Base-by-base conservation (phyloP, 2,113 vertebrate species). In the Bufo bufo region DNA sequence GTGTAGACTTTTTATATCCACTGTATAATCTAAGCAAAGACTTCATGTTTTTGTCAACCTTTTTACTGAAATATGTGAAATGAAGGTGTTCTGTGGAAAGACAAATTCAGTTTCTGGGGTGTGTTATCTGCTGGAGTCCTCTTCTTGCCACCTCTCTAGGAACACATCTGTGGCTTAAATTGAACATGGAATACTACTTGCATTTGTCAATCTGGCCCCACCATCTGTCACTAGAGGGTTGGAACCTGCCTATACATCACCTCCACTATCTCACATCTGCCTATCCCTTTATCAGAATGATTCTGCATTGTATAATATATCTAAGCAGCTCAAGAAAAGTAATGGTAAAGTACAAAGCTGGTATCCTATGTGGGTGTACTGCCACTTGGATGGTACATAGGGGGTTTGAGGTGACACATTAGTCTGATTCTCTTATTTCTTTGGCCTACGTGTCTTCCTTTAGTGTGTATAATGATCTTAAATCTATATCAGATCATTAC, bases 221-320 rank as follows among this genome's bases (percentile, higher is more conserved):
- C 95, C 95, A 95, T 94, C 94, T 95, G 94, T 92, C 95, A 88
- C 92, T 90, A 87, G 63, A 33, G 49, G 49, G 65, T 87, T 80
- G 58, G 59, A 61, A 87, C 85, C 85, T 87, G 85, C 77, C 79
- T 58, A 33, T 69, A 50, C 61, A 80, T 87, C 77, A 81, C 85
- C 63, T 80, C 63, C 8, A 80, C 59, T 14, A 66, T 11, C 20
- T 33, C 49, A 69, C 77, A 86, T 86, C 85, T 86, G 77, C 77
- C 58, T 43, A 43, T 14, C 43, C 56, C 49, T 54, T 63, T 43
- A 58, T n/a, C 11, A 49, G 43, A n/a, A 82, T 13, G 45, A n/a
- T 81, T 3, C 20, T 47, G 19, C 9, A 69, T n/a, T 49, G 3
- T 14, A 23, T 65, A 5, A 17, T 19, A 45, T 69, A 16, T 33